These are phyloP conservation scores for Meteorus sp. DNA, from an alignment of 1,140 invertebrate species.

Conservation along the genomic window DNA sequence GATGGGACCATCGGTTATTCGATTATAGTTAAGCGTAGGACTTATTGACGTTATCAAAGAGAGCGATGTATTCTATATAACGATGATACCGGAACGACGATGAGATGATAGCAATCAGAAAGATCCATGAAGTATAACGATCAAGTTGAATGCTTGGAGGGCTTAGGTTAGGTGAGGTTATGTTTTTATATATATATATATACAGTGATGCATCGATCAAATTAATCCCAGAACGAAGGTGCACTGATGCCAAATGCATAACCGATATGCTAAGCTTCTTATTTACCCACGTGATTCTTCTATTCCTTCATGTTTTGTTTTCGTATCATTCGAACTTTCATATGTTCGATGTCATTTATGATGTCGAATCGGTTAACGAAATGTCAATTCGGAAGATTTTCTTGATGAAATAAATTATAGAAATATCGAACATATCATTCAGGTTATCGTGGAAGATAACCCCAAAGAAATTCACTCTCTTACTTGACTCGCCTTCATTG, in stretches of 20 bases:
- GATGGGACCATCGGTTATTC: neutral
- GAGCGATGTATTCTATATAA: neutral
- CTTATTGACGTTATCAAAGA: conserved; percentile 5
- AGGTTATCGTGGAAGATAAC: too few relatives aligned
- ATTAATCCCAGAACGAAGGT: conserved; percentile 42
- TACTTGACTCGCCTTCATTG: too few relatives aligned
- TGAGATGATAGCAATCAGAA: too few relatives aligned
- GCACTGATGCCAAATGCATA: conserved; percentile 13
- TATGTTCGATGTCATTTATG: too few relatives aligned
- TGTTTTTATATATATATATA: neutral
- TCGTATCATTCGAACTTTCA: too few relatives aligned
- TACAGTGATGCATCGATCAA: conserved; percentile 43
- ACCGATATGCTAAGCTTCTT: conserved; percentile 39
- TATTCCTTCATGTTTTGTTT: neutral
- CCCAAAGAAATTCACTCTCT: too few relatives aligned
- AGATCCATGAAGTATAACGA: too few relatives aligned
- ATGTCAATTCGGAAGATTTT: too few relatives aligned
- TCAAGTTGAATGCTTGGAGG: neutral
- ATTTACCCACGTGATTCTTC: conserved; percentile 41
- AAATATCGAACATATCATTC: too few relatives aligned
- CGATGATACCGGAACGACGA: neutral
- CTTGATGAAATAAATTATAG: too few relatives aligned
- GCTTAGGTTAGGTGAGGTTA: neutral
- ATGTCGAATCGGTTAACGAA: too few relatives aligned
- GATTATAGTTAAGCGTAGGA: neutral